Percentiles rank a stretch among this genome's conserved stretches.
phyloP scores from a whole-genome alignment of 1,140 invertebrate species.

The Lordiphosa clarofinis region DNA sequence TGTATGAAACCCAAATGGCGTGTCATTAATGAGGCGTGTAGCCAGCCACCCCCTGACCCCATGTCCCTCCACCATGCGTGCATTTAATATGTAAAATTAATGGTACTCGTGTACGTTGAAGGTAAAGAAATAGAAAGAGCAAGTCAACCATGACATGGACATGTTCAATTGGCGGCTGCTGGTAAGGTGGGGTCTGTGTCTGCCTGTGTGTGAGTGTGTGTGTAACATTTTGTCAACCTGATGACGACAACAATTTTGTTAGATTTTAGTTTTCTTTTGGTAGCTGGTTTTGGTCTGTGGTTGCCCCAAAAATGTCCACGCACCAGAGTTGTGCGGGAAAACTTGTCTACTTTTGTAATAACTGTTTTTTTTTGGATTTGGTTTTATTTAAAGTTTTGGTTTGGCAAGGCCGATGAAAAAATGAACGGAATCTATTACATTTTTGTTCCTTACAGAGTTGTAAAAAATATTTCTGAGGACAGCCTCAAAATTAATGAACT shows the following conservation, averaged over 20 bases:
- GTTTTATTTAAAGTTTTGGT: slow-evolving; percentile 9
- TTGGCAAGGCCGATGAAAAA: too few relatives aligned
- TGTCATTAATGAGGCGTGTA: slow-evolving; percentile 55
- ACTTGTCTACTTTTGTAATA: too few relatives aligned
- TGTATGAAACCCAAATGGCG: slow-evolving; percentile 39
- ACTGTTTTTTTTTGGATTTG: background rate
- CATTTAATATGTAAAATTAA: slow-evolving; percentile 65
- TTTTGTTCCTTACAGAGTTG: too few relatives aligned
- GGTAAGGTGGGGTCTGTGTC: background rate
- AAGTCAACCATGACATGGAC: slow-evolving; percentile 10
- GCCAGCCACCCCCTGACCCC: slow-evolving; percentile 13
- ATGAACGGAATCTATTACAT: too few relatives aligned
- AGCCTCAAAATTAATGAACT: too few relatives aligned
- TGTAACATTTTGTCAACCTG: slow-evolving; percentile 28
- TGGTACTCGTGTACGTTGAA: slow-evolving; percentile 19
- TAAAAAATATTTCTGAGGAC: too few relatives aligned
- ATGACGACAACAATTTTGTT: slow-evolving; percentile 24
- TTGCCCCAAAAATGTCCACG: slow-evolving; percentile 1
- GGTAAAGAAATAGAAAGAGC: background rate
- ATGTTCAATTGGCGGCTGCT: slow-evolving; percentile 1
- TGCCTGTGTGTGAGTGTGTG: background rate
- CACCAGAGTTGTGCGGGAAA: too few relatives aligned
- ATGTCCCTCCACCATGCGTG: slow-evolving; percentile 26
- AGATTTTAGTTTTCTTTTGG: slow-evolving; percentile 10
- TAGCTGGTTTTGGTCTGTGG: slow-evolving; percentile 15